Evolutionary conservation across 2,888 invertebrate genomes (phyloP), one percentile per base, ranked within the genome.

Genomic region (Iphiclides podalirius): DNA sequence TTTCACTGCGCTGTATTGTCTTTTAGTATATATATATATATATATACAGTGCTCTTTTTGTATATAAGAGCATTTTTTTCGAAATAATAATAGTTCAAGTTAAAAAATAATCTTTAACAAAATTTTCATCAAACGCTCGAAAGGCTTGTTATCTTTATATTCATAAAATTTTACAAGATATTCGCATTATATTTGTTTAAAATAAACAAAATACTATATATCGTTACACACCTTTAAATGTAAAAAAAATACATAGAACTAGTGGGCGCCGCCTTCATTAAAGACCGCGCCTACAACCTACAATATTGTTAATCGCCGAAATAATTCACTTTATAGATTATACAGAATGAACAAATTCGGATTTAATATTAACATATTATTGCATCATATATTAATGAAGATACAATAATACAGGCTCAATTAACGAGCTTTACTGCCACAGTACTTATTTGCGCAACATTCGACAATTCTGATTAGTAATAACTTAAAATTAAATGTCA

Each of bases 201-300:
- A 7, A 26, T 26, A 4, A 26, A 26, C 9, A 2, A 26, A 2
- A 26, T 26, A 26, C 26, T 8, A 7, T 26, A 26, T 6, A 6
- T 20, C n/a, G n/a, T 20, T 20, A 3, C 6, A 26, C 26, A 26
- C 26, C 26, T 26, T 7, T 9, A 9, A 4, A 26, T 26, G 8
- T 9, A 26, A 26, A 20, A 20, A 26, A 8, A 26, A n/a, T n/a
- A n/a, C n/a, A n/a, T n/a, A 1, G 1, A 26, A 26, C 6, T 26
- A 17, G 47, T 47, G 35, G 47, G 47, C 39, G 40, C 40, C 35
- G 34, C 40, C 47, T 47, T 35, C 34, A 13, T 15, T 20, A 38
- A 17, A 34, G 38, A n/a, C 33, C 20, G 33, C 46, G 39, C 46
- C 39, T 34, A 39, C 46, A 33, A 14, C 12, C n/a, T n/a, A n/a